phyloP scores from a whole-genome alignment of 23 tunicate species.

The Ascidia mentula region DNA sequence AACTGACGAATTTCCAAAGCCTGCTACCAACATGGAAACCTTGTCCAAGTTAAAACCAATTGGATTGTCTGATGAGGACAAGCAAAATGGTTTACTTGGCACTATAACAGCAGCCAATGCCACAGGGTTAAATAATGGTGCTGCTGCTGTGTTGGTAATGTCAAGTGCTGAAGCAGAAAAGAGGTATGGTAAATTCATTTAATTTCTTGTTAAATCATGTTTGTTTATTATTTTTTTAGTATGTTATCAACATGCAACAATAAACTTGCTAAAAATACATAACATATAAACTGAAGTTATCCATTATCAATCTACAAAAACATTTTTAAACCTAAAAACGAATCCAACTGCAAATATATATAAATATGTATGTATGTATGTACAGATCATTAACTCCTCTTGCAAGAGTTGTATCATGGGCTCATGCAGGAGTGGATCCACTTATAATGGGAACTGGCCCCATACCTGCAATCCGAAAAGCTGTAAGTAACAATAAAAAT shows the following conservation, averaged over 20 bases:
- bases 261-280: no score
- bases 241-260: no score
- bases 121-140: conserved; percentile 71
- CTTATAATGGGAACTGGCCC: conserved; percentile 74
- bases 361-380: no score
- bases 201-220: no score
- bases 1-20: conserved; percentile 57
- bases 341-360: no score
- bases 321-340: no score
- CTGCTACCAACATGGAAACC: conserved; percentile 41
- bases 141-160: conserved; percentile 57
- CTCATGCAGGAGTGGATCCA: conserved; percentile 72
- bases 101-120: conserved; percentile 69
- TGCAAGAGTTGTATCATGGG: conserved; percentile 45
- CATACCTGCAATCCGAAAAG: conserved; percentile 48
- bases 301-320: no score
- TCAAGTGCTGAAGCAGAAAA: conserved; percentile 43
- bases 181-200: conserved; percentile 6
- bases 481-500: neutral
- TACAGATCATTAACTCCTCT: conserved; percentile 6
- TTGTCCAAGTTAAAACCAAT: conserved; percentile 27
- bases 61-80: neutral
- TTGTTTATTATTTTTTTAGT: no score
- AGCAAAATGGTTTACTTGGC: conserved; percentile 15
- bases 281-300: no score